Base-by-base conservation (phyloP, 2,113 vertebrate genomes). In the Cryptomyrus ogoouensis region DNA sequence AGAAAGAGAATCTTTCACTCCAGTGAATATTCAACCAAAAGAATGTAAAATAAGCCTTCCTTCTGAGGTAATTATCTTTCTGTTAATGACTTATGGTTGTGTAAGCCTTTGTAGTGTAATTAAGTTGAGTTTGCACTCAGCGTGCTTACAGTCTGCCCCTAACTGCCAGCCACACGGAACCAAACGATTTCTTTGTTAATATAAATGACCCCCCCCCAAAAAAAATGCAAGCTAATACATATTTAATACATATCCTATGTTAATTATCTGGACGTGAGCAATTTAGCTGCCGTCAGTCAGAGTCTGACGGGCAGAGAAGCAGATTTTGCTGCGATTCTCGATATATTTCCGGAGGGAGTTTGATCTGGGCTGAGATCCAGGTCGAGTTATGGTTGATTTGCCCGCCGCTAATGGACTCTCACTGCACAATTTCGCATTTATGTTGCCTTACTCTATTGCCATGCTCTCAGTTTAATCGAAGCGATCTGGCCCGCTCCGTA, bases 351-450 rank as follows among this genome's bases (percentile, higher is more conserved):
- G 31, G n/a, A 88, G 80, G 39, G 46, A 77, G 5, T 21, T 62
- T 39, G 58, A 70, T 89, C 89, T 86, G 49, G 89, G 88, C 85
- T 35, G 49, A 88, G 88, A 87, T 91, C 88, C 90, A 91, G 87
- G 2, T 74, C 19, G 6, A 49, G 49, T 88, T 58, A 58, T 35
- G 83, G 6, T 50, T 31, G 42, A 88, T 88, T 89, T 31, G 84
- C 89, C 27, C 49, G 1, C 27, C 77, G 66, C 58, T 91, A 58
- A 89, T 89, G 50, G 74, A 9, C 83, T 77, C 46, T 80, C 24
- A 3, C 42, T 46, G 83, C 89, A 44, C 35, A 21, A 27, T 27
- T 39, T 83, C 31, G 5, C n/a, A 15, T 52, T 85, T 27, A 31
- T 7, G 53, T 56, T n/a, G 19, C 31, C 39, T 83, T 53, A 56